These are phyloP conservation scores for Hirtodrosophila cameraria DNA, from an alignment of 2,888 invertebrate genomes.

Conservation along the genomic window DNA sequence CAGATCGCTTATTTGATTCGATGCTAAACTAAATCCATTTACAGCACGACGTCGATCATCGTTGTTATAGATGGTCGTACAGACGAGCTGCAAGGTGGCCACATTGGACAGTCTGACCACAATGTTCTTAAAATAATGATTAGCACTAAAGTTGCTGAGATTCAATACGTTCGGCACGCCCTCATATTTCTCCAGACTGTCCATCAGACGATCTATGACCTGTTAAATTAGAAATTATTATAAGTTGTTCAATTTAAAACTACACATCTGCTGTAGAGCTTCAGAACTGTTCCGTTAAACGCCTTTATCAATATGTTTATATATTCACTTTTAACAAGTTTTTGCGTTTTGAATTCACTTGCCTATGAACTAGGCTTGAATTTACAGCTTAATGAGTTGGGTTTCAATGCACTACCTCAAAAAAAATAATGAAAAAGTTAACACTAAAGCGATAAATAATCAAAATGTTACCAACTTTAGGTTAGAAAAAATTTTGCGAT, in stretches of 20 bases:
- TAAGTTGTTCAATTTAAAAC: conserved; percentile 24
- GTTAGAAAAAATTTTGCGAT: too few relatives aligned
- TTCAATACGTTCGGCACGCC: conserved; percentile 72
- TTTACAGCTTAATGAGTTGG: too few relatives aligned
- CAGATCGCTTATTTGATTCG: conserved; percentile 71
- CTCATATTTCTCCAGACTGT: conserved; percentile 52
- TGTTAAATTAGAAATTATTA: not conserved
- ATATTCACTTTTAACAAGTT: too few relatives aligned
- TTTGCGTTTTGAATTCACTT: too few relatives aligned
- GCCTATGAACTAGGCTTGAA: too few relatives aligned
- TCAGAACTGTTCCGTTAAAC: too few relatives aligned
- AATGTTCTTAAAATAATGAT: conserved; percentile 63
- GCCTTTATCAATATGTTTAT: too few relatives aligned
- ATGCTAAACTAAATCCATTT: conserved; percentile 72
- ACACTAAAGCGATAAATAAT: too few relatives aligned
- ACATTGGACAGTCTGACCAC: conserved; percentile 72
- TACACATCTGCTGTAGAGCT: too few relatives aligned
- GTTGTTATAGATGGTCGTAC: conserved; percentile 74
- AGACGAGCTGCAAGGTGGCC: conserved; percentile 71
- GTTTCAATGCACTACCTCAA: too few relatives aligned
- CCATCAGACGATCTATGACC: conserved; percentile 45
- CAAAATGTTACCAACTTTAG: too few relatives aligned
- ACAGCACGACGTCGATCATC: conserved; percentile 69
- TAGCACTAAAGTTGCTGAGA: conserved; percentile 67
- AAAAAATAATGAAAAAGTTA: too few relatives aligned